Conservation (phyloP, 1,140 invertebrate species). For the Rhynchophorus ferrugineus region DNA sequence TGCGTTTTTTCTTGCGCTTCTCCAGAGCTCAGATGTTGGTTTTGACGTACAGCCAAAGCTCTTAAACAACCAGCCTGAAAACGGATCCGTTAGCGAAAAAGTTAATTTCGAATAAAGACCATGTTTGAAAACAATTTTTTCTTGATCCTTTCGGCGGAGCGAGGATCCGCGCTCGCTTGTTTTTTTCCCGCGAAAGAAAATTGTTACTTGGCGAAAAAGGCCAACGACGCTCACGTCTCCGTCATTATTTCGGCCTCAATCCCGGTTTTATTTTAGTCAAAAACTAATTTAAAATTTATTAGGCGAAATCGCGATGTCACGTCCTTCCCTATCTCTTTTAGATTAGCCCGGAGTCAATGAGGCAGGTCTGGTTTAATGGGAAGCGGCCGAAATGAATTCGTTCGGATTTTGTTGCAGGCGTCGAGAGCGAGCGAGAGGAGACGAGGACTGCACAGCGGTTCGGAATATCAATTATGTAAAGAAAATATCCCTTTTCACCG, state of each 20-base stretch:
- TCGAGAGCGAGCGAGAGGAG: not conserved
- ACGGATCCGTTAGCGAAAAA: not conserved
- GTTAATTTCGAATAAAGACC: not conserved
- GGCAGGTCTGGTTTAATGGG: conserved; percentile 4
- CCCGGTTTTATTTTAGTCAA: conserved; percentile 5
- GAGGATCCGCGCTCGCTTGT: no score
- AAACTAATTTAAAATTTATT: conserved; percentile 8
- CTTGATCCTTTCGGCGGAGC: no score
- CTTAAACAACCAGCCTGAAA: not conserved
- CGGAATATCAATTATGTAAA: not conserved
- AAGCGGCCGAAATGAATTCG: conserved; percentile 5
- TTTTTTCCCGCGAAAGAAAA: no score
- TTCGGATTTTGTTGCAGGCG: conserved; percentile 1
- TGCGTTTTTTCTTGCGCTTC: no score
- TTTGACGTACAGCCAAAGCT: no score
- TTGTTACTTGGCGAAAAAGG: no score
- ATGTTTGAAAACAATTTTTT: not conserved
- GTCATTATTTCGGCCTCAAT: conserved; percentile 3
- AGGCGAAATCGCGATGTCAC: conserved; percentile 5
- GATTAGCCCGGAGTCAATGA: conserved; percentile 5
- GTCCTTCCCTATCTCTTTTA: not conserved
- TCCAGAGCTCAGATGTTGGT: no score
- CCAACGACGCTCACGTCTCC: conserved; percentile 2
- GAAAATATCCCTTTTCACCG: no score
- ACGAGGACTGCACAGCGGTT: not conserved